Base-by-base conservation (phyloP, 2,113 vertebrate species). In the Marmota flaviventris region DNA sequence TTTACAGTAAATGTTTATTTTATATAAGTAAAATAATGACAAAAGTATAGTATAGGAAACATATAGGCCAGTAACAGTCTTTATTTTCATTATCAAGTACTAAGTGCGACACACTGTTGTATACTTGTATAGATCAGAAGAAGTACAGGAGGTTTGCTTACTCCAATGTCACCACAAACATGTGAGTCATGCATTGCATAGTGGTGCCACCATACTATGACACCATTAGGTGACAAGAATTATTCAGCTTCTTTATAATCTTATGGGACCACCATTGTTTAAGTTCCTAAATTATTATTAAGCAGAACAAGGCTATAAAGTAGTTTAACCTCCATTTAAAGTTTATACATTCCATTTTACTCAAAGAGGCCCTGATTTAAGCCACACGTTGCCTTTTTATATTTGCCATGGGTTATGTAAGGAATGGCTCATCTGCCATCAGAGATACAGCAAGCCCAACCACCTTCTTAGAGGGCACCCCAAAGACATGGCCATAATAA, bases 401-500 rank as follows among this genome's bases (percentile, higher is more conserved):
- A 16, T 25, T 12, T 51, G 24, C 14, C 4, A 39, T 22, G 10
- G 16, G 32, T 27, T 61, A 51, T 25, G 1, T 63, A 42, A 58
- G 70, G 37, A 91, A 7, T 2, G 42, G 20, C 4, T 61, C 34
- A 12, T 75, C 48, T 56, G 51, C 27, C 53, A 42, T 69, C 53
- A 77, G 56, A 39, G 56, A 85, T 12, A 9, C 5, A 20, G 29
- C 1, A 25, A 48, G 45, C 58, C 11, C 16, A 70, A 24, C 2
- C 3, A 0, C 3, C 12, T 1, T 39, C 37, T 25, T 65, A 2
- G 11, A n/a, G 12, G 17, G 24, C 6, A 12, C 16, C 56, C 34
- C 34, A 37, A 79, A 63, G 27, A 29, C 45, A 32, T 0, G 3
- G 2, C 2, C 22, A 4, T 0, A 8, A 17, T 29, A 24, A 61